phyloP scores from a whole-genome alignment of 2,888 invertebrate species.

The Drosophila tanythrix region DNA sequence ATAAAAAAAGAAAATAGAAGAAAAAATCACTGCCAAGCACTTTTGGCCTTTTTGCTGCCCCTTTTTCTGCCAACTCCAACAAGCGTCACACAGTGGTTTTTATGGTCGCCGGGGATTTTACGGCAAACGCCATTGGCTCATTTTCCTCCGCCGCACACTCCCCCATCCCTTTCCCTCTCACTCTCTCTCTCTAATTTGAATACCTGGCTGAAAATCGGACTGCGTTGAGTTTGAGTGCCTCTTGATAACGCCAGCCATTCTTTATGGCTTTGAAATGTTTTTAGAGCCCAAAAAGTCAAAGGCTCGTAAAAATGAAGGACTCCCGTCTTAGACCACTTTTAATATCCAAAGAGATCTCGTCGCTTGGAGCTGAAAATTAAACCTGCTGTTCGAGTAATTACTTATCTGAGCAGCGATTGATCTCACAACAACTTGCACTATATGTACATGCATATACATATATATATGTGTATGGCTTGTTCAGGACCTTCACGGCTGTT shows the following conservation, averaged over 20 bases:
- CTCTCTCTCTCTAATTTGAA: slow-evolving; percentile 65
- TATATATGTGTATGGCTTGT: background rate
- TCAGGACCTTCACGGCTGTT: slow-evolving; percentile 7
- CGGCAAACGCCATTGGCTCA: slow-evolving; percentile 68
- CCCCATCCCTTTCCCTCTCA: background rate
- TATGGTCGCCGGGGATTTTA: slow-evolving; percentile 74
- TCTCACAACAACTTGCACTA: slow-evolving; percentile 7
- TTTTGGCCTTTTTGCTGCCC: slow-evolving; percentile 60
- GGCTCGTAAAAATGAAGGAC: slow-evolving; percentile 61
- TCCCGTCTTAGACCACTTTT: slow-evolving; percentile 43
- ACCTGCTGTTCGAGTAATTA: slow-evolving; percentile 44
- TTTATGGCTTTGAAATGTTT: slow-evolving; percentile 78
- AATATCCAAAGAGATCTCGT: slow-evolving; percentile 46
- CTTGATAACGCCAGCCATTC: slow-evolving; percentile 72
- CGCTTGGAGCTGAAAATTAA: slow-evolving; percentile 8
- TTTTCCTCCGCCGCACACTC: slow-evolving; percentile 40
- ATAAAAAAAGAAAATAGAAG: slow-evolving; percentile 15
- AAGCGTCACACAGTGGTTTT: slow-evolving; percentile 60
- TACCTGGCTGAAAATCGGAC: slow-evolving; percentile 63
- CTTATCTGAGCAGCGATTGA: slow-evolving; percentile 50
- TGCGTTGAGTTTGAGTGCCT: slow-evolving; percentile 30
- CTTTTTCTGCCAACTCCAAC: slow-evolving; percentile 26
- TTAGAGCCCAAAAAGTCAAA: slow-evolving; percentile 55
- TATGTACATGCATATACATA: background rate
- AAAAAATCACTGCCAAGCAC: slow-evolving; percentile 71